These are phyloP conservation scores for Rhincodon typus DNA, from an alignment of 2,797 vertebrate genomes.

Conservation along the genomic window DNA sequence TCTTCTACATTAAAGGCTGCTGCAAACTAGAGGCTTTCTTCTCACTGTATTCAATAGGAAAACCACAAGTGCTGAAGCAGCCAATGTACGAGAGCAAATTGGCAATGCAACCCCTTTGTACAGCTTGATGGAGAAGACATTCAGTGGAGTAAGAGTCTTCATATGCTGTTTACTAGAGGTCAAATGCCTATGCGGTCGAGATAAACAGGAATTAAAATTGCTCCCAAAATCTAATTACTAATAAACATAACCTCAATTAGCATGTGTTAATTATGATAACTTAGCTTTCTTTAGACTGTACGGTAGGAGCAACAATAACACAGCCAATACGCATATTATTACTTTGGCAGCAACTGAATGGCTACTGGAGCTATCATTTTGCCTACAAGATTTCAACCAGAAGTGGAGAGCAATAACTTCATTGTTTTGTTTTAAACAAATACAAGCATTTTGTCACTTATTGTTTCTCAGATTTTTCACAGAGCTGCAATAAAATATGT, in stretches of 20 bases:
- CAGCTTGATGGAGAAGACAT: not conserved
- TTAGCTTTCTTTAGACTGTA: slow-evolving; percentile 68
- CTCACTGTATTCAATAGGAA: not conserved
- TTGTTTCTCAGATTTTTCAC: not conserved
- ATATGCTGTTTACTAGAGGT: slow-evolving; percentile 40
- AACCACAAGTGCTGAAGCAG: slow-evolving; percentile 63
- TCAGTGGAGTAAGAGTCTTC: not conserved
- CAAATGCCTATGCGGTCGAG: slow-evolving; percentile 68
- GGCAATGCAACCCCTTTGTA: not conserved
- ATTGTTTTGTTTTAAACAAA: not conserved
- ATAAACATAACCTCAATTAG: slow-evolving; percentile 77
- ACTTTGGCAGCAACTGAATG: not conserved
- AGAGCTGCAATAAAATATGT: not conserved
- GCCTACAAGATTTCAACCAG: not conserved
- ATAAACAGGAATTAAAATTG: slow-evolving; percentile 50
- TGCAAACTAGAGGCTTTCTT: slow-evolving; percentile 41
- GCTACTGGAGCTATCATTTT: not conserved
- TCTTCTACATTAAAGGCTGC: slow-evolving; percentile 70
- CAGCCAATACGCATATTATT: not conserved
- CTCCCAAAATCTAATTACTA: slow-evolving; percentile 77
- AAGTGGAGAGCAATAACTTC: not conserved
- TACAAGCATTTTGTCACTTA: not conserved
- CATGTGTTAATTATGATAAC: slow-evolving; percentile 78
- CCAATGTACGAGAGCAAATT: slow-evolving; percentile 51
- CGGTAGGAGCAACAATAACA: slow-evolving; percentile 12